These are phyloP conservation scores for Brachionus paranguensis DNA, from an alignment of 1,140 invertebrate species.

Conservation along the genomic window DNA sequence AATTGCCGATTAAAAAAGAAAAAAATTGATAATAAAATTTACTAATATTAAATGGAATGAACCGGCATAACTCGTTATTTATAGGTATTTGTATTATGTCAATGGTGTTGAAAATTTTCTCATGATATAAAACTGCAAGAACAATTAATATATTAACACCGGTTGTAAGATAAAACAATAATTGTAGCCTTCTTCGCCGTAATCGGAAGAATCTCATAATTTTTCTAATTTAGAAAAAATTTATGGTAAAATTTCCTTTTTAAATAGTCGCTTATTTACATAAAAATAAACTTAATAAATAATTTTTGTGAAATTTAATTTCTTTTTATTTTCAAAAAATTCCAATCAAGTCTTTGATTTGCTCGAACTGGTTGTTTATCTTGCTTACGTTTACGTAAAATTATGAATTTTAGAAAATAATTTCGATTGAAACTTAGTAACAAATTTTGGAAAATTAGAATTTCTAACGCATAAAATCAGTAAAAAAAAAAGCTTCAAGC, in stretches of 20 bases:
- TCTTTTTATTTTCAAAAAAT: background rate
- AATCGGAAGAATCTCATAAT: conserved; percentile 1
- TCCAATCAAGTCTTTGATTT: background rate
- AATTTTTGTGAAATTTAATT: background rate
- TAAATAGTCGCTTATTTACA: background rate
- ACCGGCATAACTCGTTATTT: background rate
- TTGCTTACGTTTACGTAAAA: background rate
- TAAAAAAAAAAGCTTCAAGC: background rate
- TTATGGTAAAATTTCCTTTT: background rate
- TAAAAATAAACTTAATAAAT: background rate
- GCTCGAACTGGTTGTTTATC: background rate
- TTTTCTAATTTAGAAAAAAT: background rate
- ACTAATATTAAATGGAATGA: conserved; percentile 33
- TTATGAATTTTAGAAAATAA: background rate
- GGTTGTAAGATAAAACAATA: background rate
- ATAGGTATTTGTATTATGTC: background rate
- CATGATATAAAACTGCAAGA: background rate
- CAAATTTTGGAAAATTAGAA: background rate
- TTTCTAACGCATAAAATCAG: background rate
- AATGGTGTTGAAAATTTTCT: conserved; percentile 37
- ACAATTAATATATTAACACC: background rate
- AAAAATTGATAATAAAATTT: background rate
- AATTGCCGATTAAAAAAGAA: background rate
- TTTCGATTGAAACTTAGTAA: background rate
- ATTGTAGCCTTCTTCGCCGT: background rate